Evolutionary conservation across 30 jellyfish, hydroid and myxozoan species (phyloP).

Genomic region (Hydractinia echinata): DNA sequence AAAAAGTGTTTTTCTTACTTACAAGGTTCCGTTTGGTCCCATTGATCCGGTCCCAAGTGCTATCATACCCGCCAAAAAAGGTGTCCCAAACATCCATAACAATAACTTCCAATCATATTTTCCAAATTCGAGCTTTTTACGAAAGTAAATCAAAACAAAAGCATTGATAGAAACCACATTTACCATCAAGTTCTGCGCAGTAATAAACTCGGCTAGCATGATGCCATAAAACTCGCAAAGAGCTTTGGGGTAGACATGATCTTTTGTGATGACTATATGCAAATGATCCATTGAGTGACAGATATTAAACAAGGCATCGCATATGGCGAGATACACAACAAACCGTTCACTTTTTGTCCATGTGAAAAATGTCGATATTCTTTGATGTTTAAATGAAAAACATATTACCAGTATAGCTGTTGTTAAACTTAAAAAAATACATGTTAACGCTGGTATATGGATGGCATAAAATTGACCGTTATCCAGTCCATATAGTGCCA

Average conservation of each 20-base stretch:
- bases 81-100: constrained; percentile 15
- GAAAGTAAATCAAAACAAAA: constrained; percentile 15
- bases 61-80: constrained; percentile 10
- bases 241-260: constrained; percentile 1
- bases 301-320: constrained; percentile 15
- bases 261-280: neutral
- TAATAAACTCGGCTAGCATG: constrained; percentile 20
- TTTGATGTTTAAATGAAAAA: neutral
- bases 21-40: constrained; percentile 27
- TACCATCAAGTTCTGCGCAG: constrained; percentile 15
- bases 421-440: neutral
- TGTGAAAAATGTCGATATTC: neutral
- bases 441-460: constrained; percentile 22
- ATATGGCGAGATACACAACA: constrained; percentile 1
- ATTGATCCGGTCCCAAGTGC: neutral
- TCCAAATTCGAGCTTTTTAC: constrained; percentile 21
- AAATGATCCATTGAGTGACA: constrained; percentile 16
- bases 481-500: constrained; percentile 9
- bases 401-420: neutral
- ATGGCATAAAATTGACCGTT: neutral
- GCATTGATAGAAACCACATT: constrained; percentile 15
- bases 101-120: constrained; percentile 5
- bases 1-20: neutral
- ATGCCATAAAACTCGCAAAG: constrained; percentile 20
- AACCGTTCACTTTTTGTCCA: constrained; percentile 23